phyloP scores from a whole-genome alignment of 2,888 invertebrate genomes.

The Argynnis bischoffii region DNA sequence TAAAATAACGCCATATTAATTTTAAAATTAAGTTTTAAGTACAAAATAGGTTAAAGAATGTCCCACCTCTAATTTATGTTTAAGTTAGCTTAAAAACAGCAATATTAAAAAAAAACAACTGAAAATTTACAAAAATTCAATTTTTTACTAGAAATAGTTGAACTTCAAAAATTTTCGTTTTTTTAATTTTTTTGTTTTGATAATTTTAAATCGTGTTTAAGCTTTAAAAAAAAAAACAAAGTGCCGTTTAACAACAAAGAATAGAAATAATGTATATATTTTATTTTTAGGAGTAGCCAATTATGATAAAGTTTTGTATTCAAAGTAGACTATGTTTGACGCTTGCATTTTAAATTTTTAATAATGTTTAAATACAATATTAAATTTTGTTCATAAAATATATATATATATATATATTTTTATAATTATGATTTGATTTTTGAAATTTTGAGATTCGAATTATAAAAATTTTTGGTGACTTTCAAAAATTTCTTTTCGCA shows the following conservation, averaged over 20 bases:
- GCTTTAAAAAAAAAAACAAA: slow-evolving; percentile 26
- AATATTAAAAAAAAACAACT: slow-evolving; percentile 36
- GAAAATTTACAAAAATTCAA: slow-evolving; percentile 14
- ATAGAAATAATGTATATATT: slow-evolving; percentile 14
- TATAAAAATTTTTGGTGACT: not conserved
- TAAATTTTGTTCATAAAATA: not conserved
- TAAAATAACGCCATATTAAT: slow-evolving; percentile 60
- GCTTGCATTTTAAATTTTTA: too few species aligned
- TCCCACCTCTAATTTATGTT: slow-evolving; percentile 53
- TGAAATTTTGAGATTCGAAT: not conserved
- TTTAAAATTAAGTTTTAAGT: slow-evolving; percentile 52
- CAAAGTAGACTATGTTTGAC: too few species aligned
- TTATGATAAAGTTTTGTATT: not conserved
- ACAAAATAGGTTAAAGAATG: slow-evolving; percentile 50
- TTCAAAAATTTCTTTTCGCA: not conserved
- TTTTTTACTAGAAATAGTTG: not conserved
- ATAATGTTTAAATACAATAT: too few species aligned
- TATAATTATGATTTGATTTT: not conserved
- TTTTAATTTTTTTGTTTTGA: not conserved
- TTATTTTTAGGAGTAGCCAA: slow-evolving; percentile 1
- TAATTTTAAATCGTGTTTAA: slow-evolving; percentile 2
- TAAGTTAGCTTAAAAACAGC: slow-evolving; percentile 40
- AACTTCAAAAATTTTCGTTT: not conserved
- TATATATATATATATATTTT: too few species aligned
- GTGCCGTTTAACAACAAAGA: slow-evolving; percentile 32